These are phyloP conservation scores for Struthio camelus DNA, from an alignment of 2,113 vertebrate species.

Conservation along the genomic window DNA sequence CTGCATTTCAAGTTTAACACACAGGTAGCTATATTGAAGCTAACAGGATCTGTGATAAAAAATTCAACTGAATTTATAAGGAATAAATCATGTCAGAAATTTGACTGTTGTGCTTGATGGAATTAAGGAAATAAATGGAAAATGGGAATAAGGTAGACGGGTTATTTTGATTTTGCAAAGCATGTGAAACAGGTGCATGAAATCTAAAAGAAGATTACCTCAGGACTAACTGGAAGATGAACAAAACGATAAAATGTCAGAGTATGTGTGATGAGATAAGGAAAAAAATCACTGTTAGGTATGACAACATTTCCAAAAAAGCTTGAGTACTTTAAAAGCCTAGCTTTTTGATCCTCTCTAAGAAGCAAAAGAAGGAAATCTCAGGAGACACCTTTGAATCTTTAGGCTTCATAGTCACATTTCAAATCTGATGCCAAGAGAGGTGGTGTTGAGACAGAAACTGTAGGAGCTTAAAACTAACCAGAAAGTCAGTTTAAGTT, in stretches of 20 bases:
- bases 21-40: not conserved
- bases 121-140: constrained; percentile 47
- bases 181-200: not conserved
- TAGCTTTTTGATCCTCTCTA: not conserved
- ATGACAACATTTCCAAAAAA: not conserved
- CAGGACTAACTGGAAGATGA: not conserved
- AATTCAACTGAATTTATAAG: not conserved
- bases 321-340: not conserved
- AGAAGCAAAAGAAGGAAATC: not conserved
- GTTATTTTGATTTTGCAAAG: constrained; percentile 34
- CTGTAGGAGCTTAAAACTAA: not conserved
- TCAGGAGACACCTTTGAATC: not conserved
- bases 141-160: not conserved
- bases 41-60: not conserved
- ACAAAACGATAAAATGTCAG: not conserved
- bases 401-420: not conserved
- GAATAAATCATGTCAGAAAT: constrained; percentile 38
- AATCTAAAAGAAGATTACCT: not conserved
- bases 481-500: not conserved
- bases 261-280: not conserved
- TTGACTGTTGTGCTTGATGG: not conserved
- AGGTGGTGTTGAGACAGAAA: not conserved
- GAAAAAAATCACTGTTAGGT: not conserved
- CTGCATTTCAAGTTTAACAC: not conserved
- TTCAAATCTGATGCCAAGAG: not conserved